A percentile compares a stretch with the other conserved stretches of the same genome.
phyloP scores from a whole-genome alignment of 92 coral and sea anemone genomes.

The Zoanthus solanderi region DNA sequence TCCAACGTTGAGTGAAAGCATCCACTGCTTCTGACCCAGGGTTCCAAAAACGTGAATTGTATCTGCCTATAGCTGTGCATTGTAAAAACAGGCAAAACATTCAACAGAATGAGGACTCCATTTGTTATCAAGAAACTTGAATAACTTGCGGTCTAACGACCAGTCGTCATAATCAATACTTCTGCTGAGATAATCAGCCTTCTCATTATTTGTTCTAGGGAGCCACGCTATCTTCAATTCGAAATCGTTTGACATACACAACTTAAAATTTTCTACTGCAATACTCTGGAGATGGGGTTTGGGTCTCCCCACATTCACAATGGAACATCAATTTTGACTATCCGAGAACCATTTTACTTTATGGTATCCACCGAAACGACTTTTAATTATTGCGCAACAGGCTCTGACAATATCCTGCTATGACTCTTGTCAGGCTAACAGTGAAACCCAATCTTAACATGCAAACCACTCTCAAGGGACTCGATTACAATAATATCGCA shows the following conservation, averaged over 20 bases:
- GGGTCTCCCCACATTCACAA: slow-evolving; percentile 43
- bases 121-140: slow-evolving; percentile 20
- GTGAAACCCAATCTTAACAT: too few species aligned
- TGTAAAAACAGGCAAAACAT: slow-evolving; percentile 50
- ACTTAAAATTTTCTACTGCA: slow-evolving; percentile 35
- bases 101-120: slow-evolving; percentile 47
- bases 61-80: slow-evolving; percentile 28
- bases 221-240: slow-evolving; percentile 43
- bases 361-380: slow-evolving; percentile 42
- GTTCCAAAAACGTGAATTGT: slow-evolving; percentile 35
- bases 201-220: slow-evolving; percentile 30
- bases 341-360: slow-evolving; percentile 54
- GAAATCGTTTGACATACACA: slow-evolving; percentile 28
- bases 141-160: slow-evolving; percentile 35
- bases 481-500: neutral
- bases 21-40: slow-evolving; percentile 53
- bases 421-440: slow-evolving; percentile 5
- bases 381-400: slow-evolving; percentile 46
- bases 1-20: slow-evolving; percentile 45
- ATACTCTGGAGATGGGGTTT: slow-evolving; percentile 32
- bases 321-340: slow-evolving; percentile 29
- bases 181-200: slow-evolving; percentile 49
- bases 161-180: slow-evolving; percentile 47
- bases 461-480: too few species aligned
- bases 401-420: slow-evolving; percentile 31